A percentile compares a stretch with the other conserved stretches of the same genome.
These are phyloP conservation scores for Pediacus dermestoides DNA, from an alignment of 2,888 invertebrate genomes.

Conservation along the genomic window DNA sequence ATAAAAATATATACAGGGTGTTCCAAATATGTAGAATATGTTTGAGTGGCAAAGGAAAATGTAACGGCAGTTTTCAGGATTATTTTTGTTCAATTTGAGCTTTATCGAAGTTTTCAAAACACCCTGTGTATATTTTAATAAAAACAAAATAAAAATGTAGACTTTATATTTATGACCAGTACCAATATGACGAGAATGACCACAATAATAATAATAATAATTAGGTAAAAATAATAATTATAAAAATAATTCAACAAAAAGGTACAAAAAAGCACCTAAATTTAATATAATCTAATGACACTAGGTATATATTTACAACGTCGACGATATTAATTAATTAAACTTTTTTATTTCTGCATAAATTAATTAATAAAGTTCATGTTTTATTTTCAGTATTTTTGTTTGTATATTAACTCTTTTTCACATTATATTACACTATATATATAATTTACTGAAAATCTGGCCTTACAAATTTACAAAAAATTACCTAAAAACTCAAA, in stretches of 20 bases:
- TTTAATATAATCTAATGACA: conserved; percentile 30
- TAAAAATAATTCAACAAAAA: conserved; percentile 44
- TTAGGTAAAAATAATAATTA: conserved; percentile 33
- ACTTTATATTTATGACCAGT: conserved; percentile 44
- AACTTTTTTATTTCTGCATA: too few relatives aligned
- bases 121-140: too few relatives aligned
- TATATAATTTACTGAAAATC: conserved; percentile 40
- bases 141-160: too few relatives aligned
- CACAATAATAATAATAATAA: conserved; percentile 43
- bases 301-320: conserved; percentile 30
- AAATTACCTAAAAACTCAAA: conserved; percentile 29
- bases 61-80: too few relatives aligned
- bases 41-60: too few relatives aligned
- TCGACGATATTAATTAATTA: conserved; percentile 22
- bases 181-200: conserved; percentile 50
- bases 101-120: too few relatives aligned
- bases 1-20: too few relatives aligned
- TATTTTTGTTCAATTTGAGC: too few relatives aligned
- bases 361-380: too few relatives aligned
- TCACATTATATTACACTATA: conserved; percentile 47
- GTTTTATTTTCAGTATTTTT: too few relatives aligned
- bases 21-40: too few relatives aligned
- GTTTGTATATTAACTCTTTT: conserved; percentile 38
- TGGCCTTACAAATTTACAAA: conserved; percentile 43
- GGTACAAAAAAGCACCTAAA: conserved; percentile 47